Evolutionary conservation across 2,888 invertebrate species (phyloP).

Genomic region (Sabellastarte sp.): DNA sequence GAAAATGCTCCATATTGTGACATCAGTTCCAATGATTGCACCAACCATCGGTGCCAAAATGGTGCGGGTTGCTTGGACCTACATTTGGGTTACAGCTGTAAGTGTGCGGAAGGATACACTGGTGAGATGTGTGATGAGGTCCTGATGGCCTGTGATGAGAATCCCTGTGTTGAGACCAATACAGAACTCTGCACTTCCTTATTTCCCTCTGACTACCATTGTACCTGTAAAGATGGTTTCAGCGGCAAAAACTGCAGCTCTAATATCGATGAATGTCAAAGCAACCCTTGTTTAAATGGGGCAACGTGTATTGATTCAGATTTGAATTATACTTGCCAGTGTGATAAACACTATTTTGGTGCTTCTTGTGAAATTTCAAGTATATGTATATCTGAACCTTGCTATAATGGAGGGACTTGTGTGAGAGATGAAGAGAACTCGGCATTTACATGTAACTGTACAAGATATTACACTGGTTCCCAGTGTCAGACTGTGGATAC

Average conservation of each 20-base stretch:
- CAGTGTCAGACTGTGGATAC: conserved; percentile 44
- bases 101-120: conserved; percentile 32
- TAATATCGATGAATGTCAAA: conserved; percentile 26
- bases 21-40: background rate
- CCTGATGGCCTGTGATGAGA: conserved; percentile 33
- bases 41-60: background rate
- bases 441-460: conserved; percentile 40
- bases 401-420: conserved; percentile 48
- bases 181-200: conserved; percentile 33
- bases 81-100: conserved; percentile 33
- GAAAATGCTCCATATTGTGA: background rate
- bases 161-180: conserved; percentile 37
- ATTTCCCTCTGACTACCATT: conserved; percentile 35
- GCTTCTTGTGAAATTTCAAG: conserved; percentile 36
- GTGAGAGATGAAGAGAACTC: conserved; percentile 26
- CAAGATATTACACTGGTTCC: conserved; percentile 34
- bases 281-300: conserved; percentile 16
- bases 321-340: conserved; percentile 20
- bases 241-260: conserved; percentile 32
- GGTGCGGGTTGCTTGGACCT: background rate
- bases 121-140: conserved; percentile 34
- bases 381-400: conserved; percentile 42
- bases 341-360: conserved; percentile 24
- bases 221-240: conserved; percentile 44
- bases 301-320: conserved; percentile 19